These are phyloP conservation scores for Blennius ocellaris DNA, from an alignment of 2,113 vertebrate genomes.

Conservation along the genomic window DNA sequence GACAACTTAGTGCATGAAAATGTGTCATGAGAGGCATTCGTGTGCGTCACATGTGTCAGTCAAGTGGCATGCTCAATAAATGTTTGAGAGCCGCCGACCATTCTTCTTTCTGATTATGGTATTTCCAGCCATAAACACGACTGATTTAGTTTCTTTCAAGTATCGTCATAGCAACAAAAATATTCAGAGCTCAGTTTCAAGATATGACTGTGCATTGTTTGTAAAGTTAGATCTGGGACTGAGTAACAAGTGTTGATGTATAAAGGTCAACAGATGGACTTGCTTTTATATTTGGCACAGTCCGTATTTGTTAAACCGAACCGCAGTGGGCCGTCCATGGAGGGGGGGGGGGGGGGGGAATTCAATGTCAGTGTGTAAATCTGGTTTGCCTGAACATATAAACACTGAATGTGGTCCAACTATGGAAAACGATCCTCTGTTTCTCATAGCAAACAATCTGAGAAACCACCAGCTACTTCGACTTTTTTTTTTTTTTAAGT, in stretches of 20 bases:
- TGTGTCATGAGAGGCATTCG: conserved; percentile 25
- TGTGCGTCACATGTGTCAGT: conserved; percentile 27
- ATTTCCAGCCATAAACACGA: too few relatives aligned
- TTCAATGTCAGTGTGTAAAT: conserved; percentile 24
- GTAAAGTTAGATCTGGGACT: conserved; percentile 8
- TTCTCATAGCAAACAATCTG: not conserved
- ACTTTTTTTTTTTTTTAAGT: too few relatives aligned
- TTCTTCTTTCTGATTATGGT: not conserved
- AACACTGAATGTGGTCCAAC: conserved; percentile 13
- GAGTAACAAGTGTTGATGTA: conserved; percentile 22
- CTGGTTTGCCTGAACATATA: conserved; percentile 8
- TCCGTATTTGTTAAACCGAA: conserved; percentile 24
- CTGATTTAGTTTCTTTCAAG: too few relatives aligned
- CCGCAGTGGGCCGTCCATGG: conserved; percentile 6
- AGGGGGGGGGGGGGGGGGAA: not conserved
- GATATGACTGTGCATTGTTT: conserved; percentile 14
- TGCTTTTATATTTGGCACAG: conserved; percentile 38
- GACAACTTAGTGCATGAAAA: conserved; percentile 52
- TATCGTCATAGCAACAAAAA: not conserved
- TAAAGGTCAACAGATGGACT: conserved; percentile 39
- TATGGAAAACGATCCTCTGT: not conserved
- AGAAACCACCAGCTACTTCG: not conserved
- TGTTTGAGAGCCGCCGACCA: conserved; percentile 1
- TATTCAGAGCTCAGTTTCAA: not conserved
- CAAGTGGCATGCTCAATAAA: not conserved